Conservation (phyloP, 92 coral and sea anemone genomes). For the Zoanthus solanderi region DNA sequence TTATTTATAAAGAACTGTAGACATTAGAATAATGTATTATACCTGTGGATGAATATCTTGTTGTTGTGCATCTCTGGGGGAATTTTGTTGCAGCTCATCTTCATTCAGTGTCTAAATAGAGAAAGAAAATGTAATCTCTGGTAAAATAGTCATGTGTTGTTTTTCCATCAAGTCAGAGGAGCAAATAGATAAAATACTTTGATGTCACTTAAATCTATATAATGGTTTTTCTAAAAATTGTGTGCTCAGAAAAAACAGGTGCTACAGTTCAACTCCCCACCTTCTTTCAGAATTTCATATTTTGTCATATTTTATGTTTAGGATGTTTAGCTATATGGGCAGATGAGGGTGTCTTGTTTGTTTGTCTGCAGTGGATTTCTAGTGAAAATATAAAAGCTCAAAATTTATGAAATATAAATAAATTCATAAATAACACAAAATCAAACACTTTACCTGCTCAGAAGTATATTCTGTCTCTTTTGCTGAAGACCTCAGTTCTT, state of each 20-base stretch:
- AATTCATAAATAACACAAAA: constrained; percentile 2
- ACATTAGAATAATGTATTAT: neutral
- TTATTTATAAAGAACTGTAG: neutral
- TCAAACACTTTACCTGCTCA: neutral
- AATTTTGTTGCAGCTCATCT: neutral
- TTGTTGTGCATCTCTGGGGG: neutral
- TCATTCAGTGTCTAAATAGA: neutral
- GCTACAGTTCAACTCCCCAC: neutral
- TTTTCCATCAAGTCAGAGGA: neutral
- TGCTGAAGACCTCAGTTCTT: neutral
- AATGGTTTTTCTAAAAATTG: neutral
- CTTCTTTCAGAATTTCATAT: neutral
- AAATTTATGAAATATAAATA: neutral
- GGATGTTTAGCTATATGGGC: neutral
- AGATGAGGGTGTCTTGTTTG: neutral
- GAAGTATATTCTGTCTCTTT: neutral
- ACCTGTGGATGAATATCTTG: neutral
- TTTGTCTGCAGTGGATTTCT: neutral
- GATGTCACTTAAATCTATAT: neutral
- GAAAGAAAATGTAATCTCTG: neutral
- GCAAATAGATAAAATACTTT: neutral
- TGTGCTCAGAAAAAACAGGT: neutral
- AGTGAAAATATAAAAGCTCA: neutral
- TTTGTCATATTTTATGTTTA: too few relatives aligned
- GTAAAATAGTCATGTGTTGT: neutral